These are phyloP conservation scores for Drosophila emarginata DNA, from an alignment of 2,888 invertebrate species.

Conservation along the genomic window DNA sequence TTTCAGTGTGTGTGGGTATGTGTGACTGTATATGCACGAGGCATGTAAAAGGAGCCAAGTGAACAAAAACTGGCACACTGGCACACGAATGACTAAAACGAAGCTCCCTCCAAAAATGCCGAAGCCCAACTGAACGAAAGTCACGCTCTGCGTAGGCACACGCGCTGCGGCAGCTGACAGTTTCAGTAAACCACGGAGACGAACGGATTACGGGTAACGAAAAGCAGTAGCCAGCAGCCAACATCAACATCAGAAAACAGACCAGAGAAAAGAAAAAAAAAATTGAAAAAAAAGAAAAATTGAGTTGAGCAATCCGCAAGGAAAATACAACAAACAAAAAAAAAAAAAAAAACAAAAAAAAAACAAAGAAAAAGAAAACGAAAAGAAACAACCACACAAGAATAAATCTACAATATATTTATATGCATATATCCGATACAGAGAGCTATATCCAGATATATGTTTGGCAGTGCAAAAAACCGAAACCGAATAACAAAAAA, in stretches of 20 bases:
- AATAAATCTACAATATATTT: conserved; percentile 1
- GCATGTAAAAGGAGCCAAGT: conserved; percentile 2
- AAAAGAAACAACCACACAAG: neutral
- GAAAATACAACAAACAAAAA: conserved; percentile 28
- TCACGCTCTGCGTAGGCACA: conserved; percentile 75
- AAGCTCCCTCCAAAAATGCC: neutral
- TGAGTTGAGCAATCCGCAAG: conserved; percentile 16
- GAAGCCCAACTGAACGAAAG: conserved; percentile 77
- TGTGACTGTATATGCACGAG: neutral
- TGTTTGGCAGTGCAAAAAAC: conserved; percentile 11
- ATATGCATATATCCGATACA: neutral
- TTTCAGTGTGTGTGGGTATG: neutral
- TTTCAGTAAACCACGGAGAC: conserved; percentile 83
- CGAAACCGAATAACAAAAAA: conserved; percentile 7
- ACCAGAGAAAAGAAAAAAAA: conserved; percentile 17
- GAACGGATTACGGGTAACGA: conserved; percentile 83
- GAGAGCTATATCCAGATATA: conserved; percentile 4
- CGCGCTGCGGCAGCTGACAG: conserved; percentile 81
- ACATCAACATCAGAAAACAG: conserved; percentile 21
- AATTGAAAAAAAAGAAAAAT: conserved; percentile 15
- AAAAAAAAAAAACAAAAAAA: conserved; percentile 30
- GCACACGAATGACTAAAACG: conserved; percentile 15
- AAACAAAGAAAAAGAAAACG: neutral
- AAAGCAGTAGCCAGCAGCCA: conserved; percentile 43
- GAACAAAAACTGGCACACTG: conserved; percentile 22